Conservation (phyloP, 2,888 invertebrate genomes). For the Molanna angustata region DNA sequence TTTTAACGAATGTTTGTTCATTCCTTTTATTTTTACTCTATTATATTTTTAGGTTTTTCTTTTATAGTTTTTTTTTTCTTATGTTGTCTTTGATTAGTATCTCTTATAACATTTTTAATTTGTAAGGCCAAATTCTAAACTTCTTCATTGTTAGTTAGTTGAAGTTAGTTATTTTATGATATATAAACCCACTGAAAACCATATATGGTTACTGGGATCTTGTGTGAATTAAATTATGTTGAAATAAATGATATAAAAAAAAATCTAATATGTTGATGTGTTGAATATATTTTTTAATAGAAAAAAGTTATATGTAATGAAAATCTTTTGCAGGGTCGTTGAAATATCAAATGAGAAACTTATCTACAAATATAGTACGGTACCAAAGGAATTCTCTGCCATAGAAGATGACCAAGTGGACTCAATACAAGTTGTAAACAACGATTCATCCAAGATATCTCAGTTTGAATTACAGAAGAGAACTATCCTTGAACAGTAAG, state of each 20-base stretch:
- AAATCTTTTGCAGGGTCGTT: slow-evolving; percentile 55
- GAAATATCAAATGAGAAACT: slow-evolving; percentile 58
- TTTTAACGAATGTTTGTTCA: too few relatives aligned
- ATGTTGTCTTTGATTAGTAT: too few relatives aligned
- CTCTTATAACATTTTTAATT: too few relatives aligned
- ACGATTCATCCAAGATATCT: slow-evolving; percentile 44
- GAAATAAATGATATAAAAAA: neutral
- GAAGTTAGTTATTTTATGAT: too few relatives aligned
- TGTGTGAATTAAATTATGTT: neutral
- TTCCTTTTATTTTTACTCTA: too few relatives aligned
- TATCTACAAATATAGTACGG: slow-evolving; percentile 48
- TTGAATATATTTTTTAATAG: neutral
- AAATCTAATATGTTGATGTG: neutral
- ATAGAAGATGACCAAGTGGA: slow-evolving; percentile 37
- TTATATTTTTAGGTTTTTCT: too few relatives aligned
- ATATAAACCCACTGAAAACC: too few relatives aligned
- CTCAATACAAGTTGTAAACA: slow-evolving; percentile 47
- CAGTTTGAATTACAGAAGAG: slow-evolving; percentile 54
- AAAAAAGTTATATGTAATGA: too few relatives aligned
- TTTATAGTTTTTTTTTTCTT: too few relatives aligned
- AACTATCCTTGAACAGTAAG: slow-evolving; percentile 58
- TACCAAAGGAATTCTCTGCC: slow-evolving; percentile 36
- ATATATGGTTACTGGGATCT: too few relatives aligned
- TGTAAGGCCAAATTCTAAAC: too few relatives aligned
- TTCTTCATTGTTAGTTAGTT: too few relatives aligned